These are phyloP conservation scores for Corapipo altera DNA, from an alignment of 2,113 vertebrate species.

Conservation along the genomic window DNA sequence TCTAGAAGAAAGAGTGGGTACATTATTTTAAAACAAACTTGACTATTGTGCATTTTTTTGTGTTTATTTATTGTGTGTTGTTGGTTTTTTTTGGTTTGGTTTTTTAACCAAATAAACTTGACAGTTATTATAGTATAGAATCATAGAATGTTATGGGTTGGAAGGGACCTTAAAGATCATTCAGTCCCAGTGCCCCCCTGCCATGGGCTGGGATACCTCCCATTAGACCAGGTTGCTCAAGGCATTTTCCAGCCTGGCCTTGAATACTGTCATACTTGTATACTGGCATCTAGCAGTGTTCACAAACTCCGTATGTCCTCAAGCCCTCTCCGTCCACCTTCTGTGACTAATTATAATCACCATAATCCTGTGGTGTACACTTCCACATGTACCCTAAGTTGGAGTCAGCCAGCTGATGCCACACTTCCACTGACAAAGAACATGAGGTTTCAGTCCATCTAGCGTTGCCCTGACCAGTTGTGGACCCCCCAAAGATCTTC, in stretches of 20 bases:
- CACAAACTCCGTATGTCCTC: neutral
- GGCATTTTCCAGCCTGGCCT: neutral
- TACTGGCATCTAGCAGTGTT: fast-evolving
- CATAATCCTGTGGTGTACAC: fast-evolving
- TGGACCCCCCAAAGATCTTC: neutral
- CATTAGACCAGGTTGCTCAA: neutral
- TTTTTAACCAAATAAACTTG: neutral
- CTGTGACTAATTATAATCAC: neutral
- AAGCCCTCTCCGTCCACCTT: neutral
- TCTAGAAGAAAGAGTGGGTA: neutral
- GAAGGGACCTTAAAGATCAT: neutral
- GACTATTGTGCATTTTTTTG: neutral
- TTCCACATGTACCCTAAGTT: fast-evolving
- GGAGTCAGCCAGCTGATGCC: neutral
- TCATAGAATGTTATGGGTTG: neutral
- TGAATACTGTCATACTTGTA: neutral
- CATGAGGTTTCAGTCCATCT: neutral
- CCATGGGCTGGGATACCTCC: neutral
- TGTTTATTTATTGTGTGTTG: neutral
- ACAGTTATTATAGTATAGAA: neutral
- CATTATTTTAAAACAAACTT: neutral
- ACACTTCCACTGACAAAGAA: neutral
- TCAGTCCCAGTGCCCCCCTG: neutral
- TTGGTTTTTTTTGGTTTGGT: neutral
- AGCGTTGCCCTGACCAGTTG: fast-evolving